Conservation (phyloP, 2,113 vertebrate genomes). For the Embiotoca jacksoni region DNA sequence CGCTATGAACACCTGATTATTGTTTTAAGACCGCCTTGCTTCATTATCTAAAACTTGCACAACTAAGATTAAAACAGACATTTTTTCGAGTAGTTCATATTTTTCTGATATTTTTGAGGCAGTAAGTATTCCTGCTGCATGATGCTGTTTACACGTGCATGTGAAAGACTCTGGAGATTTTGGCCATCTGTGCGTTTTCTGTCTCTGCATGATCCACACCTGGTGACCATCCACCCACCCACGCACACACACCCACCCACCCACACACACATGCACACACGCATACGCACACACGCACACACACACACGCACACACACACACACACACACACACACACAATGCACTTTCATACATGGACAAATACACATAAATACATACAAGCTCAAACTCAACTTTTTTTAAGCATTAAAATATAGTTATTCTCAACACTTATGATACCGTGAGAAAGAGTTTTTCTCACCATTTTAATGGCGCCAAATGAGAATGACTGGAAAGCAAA, state of each 20-base stretch:
- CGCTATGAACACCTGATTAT: background rate
- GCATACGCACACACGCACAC: background rate
- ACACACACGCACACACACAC: background rate
- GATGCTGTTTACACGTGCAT: conserved; percentile 61
- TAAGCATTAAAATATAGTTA: too few relatives aligned
- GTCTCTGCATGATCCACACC: conserved; percentile 59
- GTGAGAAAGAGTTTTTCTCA: background rate
- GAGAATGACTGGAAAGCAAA: background rate
- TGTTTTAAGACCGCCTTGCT: conserved; percentile 3
- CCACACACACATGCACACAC: background rate
- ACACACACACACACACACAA: background rate
- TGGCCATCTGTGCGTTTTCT: conserved; percentile 65
- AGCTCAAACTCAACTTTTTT: too few relatives aligned
- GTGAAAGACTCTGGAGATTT: conserved; percentile 64
- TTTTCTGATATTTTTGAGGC: conserved; percentile 9
- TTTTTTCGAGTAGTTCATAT: conserved; percentile 10
- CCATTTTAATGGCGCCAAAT: background rate
- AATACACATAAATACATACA: too few relatives aligned
- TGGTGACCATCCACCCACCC: conserved; percentile 36
- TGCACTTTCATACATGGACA: too few relatives aligned
- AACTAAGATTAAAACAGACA: background rate
- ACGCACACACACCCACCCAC: background rate
- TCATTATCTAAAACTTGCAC: background rate
- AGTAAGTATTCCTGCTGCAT: conserved; percentile 18
- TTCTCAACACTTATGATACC: too few relatives aligned